Base-by-base conservation (phyloP, 2,888 invertebrate genomes). In the Agonum fuliginosum region DNA sequence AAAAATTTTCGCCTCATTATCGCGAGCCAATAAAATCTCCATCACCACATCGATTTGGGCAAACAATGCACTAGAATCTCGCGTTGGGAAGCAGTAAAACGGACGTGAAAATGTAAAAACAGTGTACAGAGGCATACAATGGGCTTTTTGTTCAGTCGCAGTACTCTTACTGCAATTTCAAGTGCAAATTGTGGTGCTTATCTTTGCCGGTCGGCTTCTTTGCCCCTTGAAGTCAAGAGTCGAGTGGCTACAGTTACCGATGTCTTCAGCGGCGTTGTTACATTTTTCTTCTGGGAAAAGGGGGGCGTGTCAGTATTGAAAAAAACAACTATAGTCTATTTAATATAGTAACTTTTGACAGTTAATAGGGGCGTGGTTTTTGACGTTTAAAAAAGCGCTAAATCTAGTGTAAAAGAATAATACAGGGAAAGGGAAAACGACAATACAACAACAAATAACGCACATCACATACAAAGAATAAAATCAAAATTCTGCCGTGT, bases 111-210 rank as follows among this genome's bases (percentile, higher is more conserved):
- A 67, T 65, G 19, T 67, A 41, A 67, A 67, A 67, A 67, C 67
- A 67, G 41, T 67, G 41, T 67, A 37, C 20, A 17, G 2, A 22
- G 27, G 27, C 20, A 37, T 12, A 67, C 41, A 67, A 67, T 67
- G 8, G 41, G 19, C 22, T 67, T 67, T 67, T 37, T 67, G 41
- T 41, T 37, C 19, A 34, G 34, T 17, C 14, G 62, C 58, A 14
- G 27, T 27, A 19, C 19, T 37, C 65, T 17, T 54, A 17, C 67
- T 67, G 67, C 67, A 67, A 20, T 67, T 67, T 67, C 67, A 67
- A 67, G 67, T 67, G 67, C 67, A 67, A 67, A 67, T 67, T 67
- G 67, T 67, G 67, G 67, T 67, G 67, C 67, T 67, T 67, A 67
- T 67, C 67, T 67, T 20, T 67, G 67, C 19, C 27, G 27, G 24